Base-by-base conservation (phyloP, 2,113 vertebrate species). In the Ciconia boyciana region DNA sequence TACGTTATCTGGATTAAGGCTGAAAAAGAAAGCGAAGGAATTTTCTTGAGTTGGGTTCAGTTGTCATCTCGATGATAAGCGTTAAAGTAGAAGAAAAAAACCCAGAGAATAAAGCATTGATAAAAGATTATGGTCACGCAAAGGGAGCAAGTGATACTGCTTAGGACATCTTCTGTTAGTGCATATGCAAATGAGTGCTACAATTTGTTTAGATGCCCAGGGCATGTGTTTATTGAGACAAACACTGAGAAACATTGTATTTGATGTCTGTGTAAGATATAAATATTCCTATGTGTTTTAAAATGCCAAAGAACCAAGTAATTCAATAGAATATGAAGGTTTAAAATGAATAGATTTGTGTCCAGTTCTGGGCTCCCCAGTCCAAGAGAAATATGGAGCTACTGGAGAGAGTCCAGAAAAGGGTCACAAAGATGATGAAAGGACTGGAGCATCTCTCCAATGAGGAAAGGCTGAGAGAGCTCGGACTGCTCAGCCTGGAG, bases 321-420 rank as follows among this genome's bases (percentile, higher is more conserved):
- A 68, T 77, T 77, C 0, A 0, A 54, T 74, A 51, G 21, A 65
- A 46, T 44, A 32, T 8, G 13, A 68, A 80, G 36, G 28, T 69
- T 57, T 76, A 83, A 90, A 71, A 32, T 48, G 1, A 71, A 51
- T 25, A 83, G 29, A 26, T 76, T 72, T 76, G 9, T 58, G 32
- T 72, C 26, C 44, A 57, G 26, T 87, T 87, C 32, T 64, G 34
- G 15, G 29, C 8, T 85, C 19, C 21, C n/a, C 28, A 10, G 10
- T 55, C n/a, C 1, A 1, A 66, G 20, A 87, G 21, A 75, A 52
- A 60, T 29, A 60, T 0, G 0, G 29, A 79, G n/a, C 29, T 85
- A 12, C 25, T 22, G 48, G 57, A 90, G 11, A 58, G 11, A 70
- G 29, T 57, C 18, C 41, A 70, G 60, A 36, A 61, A 57, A 69